These are phyloP conservation scores for Orthosia gothica DNA, from an alignment of 2,888 invertebrate species.

Conservation along the genomic window DNA sequence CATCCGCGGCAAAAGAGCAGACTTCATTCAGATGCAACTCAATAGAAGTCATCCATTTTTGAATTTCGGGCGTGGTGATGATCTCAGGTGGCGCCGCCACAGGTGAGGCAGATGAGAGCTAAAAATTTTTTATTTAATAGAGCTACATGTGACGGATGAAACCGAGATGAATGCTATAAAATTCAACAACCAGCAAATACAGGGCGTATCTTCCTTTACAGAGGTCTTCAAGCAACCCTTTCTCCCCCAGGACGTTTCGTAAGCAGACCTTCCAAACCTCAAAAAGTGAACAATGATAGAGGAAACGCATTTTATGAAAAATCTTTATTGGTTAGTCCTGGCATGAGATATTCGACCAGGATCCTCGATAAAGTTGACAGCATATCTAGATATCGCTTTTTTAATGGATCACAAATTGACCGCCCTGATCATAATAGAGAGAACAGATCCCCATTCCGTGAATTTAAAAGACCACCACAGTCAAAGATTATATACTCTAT, in stretches of 20 bases:
- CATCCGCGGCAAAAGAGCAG: too few species aligned
- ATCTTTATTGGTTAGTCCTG: background rate
- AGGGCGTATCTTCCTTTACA: background rate
- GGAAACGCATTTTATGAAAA: background rate
- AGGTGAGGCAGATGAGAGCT: too few species aligned
- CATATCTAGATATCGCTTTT: background rate
- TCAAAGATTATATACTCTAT: background rate
- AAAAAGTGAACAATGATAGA: background rate
- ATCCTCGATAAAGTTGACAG: background rate
- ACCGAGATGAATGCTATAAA: background rate
- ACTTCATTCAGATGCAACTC: too few species aligned
- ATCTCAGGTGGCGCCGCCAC: too few species aligned
- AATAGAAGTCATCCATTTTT: too few species aligned
- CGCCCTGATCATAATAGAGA: background rate
- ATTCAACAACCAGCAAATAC: background rate
- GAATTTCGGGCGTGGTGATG: too few species aligned
- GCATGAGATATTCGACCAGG: background rate
- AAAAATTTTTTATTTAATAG: too few species aligned
- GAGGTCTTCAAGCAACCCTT: background rate
- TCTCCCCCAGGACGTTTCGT: background rate
- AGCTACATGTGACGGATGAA: background rate
- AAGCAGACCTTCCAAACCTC: background rate
- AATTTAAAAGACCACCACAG: slow-evolving; percentile 2
- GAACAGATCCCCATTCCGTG: background rate
- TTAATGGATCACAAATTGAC: background rate